These are phyloP conservation scores for Nematostella vectensis DNA, from an alignment of 92 coral and sea anemone species.

Conservation along the genomic window DNA sequence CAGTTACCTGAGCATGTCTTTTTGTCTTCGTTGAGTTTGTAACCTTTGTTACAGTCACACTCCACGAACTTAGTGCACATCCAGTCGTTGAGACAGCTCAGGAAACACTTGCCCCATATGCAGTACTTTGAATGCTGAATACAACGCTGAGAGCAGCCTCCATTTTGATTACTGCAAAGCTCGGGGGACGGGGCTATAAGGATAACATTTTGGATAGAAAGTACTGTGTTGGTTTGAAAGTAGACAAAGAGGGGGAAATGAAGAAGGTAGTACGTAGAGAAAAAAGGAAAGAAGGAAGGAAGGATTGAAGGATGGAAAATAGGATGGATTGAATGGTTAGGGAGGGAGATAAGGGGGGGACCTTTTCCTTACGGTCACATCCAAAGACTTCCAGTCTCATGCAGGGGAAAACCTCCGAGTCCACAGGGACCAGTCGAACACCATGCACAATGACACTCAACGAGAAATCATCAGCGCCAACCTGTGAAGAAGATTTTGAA, in stretches of 20 bases:
- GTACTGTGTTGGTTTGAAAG: too few relatives aligned
- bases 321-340: too few relatives aligned
- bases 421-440: conserved; percentile 42
- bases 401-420: conserved; percentile 45
- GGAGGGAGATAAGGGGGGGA: too few relatives aligned
- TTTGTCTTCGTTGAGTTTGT: conserved; percentile 30
- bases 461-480: conserved; percentile 13
- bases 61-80: conserved; percentile 39
- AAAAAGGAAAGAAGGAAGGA: too few relatives aligned
- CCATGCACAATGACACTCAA: conserved; percentile 23
- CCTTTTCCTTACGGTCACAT: conserved; percentile 50
- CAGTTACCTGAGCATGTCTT: conserved; percentile 45
- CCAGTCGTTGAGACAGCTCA: conserved; percentile 30
- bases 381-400: conserved; percentile 60
- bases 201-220: too few relatives aligned
- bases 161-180: conserved; percentile 35
- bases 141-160: conserved; percentile 51
- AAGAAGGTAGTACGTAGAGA: too few relatives aligned
- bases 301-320: too few relatives aligned
- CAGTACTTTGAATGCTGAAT: conserved; percentile 33
- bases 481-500: too few relatives aligned
- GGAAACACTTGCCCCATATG: conserved; percentile 38
- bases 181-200: conserved; percentile 39
- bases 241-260: too few relatives aligned
- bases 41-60: conserved; percentile 44